A percentile compares a stretch with the other conserved stretches of the same genome.
Evolutionary conservation across 2,113 vertebrate genomes (phyloP).

Genomic region (Pionites leucogaster): DNA sequence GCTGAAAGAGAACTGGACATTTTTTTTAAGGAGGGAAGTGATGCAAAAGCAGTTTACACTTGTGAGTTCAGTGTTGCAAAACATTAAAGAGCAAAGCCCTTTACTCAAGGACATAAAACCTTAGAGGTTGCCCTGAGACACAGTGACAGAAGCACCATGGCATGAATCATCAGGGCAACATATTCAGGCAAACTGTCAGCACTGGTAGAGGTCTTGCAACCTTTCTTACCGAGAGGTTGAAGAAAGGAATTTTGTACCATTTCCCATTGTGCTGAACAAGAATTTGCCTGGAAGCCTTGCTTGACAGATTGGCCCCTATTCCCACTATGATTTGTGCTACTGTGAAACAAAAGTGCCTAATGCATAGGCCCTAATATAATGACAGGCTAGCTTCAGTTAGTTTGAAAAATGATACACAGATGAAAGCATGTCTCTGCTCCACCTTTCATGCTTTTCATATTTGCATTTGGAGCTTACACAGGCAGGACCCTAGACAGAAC

Average conservation of each 20-base stretch:
- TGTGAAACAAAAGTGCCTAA: slow-evolving; percentile 82
- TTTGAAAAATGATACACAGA: slow-evolving; percentile 85
- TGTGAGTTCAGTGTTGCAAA: not conserved
- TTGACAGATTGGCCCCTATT: slow-evolving; percentile 81
- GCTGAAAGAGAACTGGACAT: not conserved
- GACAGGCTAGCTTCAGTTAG: slow-evolving; percentile 76
- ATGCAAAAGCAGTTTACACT: not conserved
- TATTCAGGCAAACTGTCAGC: slow-evolving; percentile 58
- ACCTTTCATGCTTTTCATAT: slow-evolving; percentile 87
- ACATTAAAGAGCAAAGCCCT: not conserved
- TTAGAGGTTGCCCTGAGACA: slow-evolving; percentile 57
- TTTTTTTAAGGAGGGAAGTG: not conserved
- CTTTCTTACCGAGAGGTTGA: slow-evolving; percentile 14
- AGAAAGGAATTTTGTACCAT: slow-evolving; percentile 66
- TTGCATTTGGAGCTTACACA: slow-evolving; percentile 82
- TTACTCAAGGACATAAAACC: not conserved
- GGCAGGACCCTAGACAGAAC: slow-evolving; percentile 80
- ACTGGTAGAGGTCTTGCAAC: slow-evolving; percentile 60
- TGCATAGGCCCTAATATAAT: slow-evolving; percentile 81
- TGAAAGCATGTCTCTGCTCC: slow-evolving; percentile 84
- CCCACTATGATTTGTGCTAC: slow-evolving; percentile 74
- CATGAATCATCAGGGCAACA: slow-evolving; percentile 58
- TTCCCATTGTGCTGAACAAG: slow-evolving; percentile 76
- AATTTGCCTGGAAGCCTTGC: slow-evolving; percentile 82
- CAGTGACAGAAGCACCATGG: slow-evolving; percentile 8